A percentile compares a stretch with the other conserved stretches of the same genome.
Conservation (phyloP, 2,797 vertebrate genomes). For the Pipistrellus pipistrellus region DNA sequence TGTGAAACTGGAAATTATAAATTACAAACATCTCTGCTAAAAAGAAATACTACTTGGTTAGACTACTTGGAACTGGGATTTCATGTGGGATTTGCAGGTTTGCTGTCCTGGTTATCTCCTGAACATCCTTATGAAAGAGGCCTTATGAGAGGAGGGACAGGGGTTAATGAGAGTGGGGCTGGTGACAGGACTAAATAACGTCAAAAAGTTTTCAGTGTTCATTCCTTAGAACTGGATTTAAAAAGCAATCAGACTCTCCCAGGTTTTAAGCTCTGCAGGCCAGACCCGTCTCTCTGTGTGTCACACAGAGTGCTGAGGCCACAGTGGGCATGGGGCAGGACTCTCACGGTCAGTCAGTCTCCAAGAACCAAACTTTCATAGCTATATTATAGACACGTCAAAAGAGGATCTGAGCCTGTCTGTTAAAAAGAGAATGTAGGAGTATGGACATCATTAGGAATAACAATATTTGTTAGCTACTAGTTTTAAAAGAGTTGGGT, state of each 20-base stretch:
- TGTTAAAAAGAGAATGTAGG: not conserved
- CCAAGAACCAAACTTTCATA: not conserved
- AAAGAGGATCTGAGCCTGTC: not conserved
- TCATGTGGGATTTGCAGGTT: not conserved
- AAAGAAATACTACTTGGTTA: not conserved
- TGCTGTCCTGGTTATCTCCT: not conserved
- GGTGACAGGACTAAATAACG: not conserved
- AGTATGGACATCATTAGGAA: not conserved
- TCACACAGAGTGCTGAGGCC: not conserved
- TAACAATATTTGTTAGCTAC: not conserved
- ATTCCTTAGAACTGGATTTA: not conserved
- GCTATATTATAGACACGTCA: not conserved
- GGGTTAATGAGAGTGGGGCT: not conserved
- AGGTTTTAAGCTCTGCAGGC: not conserved
- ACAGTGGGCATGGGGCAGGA: not conserved
- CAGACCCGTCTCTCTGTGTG: not conserved
- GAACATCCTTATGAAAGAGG: not conserved
- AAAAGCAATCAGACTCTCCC: not conserved
- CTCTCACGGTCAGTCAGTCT: not conserved
- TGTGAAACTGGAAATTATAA: constrained; percentile 97
- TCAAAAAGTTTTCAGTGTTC: not conserved
- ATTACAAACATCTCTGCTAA: constrained; percentile 99
- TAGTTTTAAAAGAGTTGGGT: not conserved
- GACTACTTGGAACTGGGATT: not conserved
- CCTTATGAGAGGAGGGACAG: not conserved